phyloP scores from a whole-genome alignment of 1,140 invertebrate genomes.

The Musca vetustissima region DNA sequence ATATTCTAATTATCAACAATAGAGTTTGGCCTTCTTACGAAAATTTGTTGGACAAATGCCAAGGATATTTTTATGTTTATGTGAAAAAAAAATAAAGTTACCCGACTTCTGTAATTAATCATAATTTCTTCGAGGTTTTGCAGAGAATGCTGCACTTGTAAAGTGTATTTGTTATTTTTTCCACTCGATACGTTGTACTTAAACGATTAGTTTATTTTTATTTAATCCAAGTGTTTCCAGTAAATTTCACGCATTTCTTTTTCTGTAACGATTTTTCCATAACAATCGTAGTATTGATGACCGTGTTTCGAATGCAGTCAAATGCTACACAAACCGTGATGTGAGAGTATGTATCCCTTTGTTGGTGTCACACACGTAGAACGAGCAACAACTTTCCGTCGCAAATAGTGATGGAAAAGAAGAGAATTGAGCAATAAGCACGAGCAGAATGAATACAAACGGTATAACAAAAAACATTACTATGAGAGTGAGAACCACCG shows the following conservation, averaged over 20 bases:
- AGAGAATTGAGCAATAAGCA: too few relatives aligned
- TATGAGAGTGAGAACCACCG: too few relatives aligned
- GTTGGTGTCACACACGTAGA: too few relatives aligned
- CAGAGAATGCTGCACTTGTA: background rate
- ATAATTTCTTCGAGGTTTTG: background rate
- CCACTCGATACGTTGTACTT: background rate
- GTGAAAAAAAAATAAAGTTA: background rate
- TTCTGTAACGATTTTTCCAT: slow-evolving; percentile 20
- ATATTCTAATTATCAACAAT: background rate
- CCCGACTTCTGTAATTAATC: slow-evolving; percentile 14
- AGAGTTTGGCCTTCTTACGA: background rate
- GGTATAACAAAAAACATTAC: too few relatives aligned
- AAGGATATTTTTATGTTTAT: background rate
- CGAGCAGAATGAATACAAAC: too few relatives aligned
- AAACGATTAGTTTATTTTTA: background rate
- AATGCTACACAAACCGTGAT: too few relatives aligned
- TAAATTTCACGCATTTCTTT: background rate
- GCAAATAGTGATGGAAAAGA: too few relatives aligned
- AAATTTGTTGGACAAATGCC: background rate
- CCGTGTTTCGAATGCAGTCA: too few relatives aligned
- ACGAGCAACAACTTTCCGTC: too few relatives aligned
- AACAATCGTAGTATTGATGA: background rate
- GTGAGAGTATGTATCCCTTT: too few relatives aligned
- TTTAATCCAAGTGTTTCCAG: too few relatives aligned
- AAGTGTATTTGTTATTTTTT: background rate